phyloP scores from a whole-genome alignment of 2,888 invertebrate species.

The Leptopilina drosophilae region DNA sequence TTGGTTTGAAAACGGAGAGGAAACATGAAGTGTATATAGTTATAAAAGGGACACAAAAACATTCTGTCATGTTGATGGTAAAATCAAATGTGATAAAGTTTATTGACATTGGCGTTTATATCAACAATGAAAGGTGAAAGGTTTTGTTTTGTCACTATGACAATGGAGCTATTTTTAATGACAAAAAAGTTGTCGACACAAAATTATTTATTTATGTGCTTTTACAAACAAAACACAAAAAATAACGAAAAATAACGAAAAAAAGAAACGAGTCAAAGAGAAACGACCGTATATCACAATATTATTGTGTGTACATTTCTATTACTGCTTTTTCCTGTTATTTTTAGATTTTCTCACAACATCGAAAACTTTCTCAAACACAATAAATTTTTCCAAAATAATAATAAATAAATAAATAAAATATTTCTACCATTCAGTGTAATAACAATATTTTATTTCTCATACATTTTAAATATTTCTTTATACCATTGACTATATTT shows the following conservation, averaged over 20 bases:
- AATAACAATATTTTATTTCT: too few species aligned
- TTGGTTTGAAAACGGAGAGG: not conserved
- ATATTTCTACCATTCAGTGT: too few species aligned
- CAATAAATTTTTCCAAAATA: too few species aligned
- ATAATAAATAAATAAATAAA: too few species aligned
- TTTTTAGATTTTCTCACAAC: too few species aligned
- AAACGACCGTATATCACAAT: not conserved
- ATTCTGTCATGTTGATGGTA: constrained; percentile 9
- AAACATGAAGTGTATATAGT: not conserved
- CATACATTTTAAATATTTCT: too few species aligned
- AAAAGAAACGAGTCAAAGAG: not conserved
- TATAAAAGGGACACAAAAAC: not conserved
- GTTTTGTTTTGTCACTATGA: constrained; percentile 9
- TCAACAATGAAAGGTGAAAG: constrained; percentile 1
- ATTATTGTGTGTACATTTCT: not conserved
- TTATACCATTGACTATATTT: too few species aligned
- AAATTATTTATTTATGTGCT: not conserved
- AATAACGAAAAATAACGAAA: too few species aligned
- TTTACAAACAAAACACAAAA: not conserved
- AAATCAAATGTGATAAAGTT: constrained; percentile 11
- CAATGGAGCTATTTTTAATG: constrained; percentile 9
- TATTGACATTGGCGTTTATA: not conserved
- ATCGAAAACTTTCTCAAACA: too few species aligned
- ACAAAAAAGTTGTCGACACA: not conserved
- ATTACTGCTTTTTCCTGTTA: too few species aligned